Base-by-base conservation (phyloP, 2,797 vertebrate genomes). In the Diglossa cyanea region DNA sequence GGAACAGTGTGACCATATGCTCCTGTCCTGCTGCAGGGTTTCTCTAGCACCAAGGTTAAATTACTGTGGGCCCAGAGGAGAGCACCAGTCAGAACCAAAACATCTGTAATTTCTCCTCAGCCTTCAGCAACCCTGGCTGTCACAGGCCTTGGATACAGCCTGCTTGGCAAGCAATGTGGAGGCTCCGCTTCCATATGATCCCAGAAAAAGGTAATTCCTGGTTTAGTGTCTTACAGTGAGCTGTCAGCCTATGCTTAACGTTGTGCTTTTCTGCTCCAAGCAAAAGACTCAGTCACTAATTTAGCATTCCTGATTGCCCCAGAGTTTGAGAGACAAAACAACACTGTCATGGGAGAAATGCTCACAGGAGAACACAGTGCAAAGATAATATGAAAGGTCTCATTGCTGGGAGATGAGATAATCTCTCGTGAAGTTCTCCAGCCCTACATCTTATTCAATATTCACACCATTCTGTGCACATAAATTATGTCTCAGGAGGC, bases 311-410 rank as follows among this genome's bases (percentile, higher is more conserved):
- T 3, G 13, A 58, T 78, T 84, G 73, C 66, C 33, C 16, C 51
- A 42, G 67, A 74, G 60, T 73, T 53, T 92, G 60, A 87, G 58
- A 77, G 40, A 61, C 81, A 85, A 85, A 95, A 85, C 26, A 53
- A 76, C 30, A 37, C 39, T 6, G 0, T 67, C 67, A n/a, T 9
- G 45, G 62, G 67, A 93, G 40, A 91, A 92, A 70, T n/a, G 31
- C 53, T 92, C 20, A 9, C 1, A 35, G 73, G 90, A 88, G 23
- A 80, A 28, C 28, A 21, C 39, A 1, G 6, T 40, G 55, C 5
- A 24, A 53, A 45, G 51, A 58, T 54, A 60, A 74, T n/a, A 62
- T 13, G 40, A 80, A 83, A 70, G 57, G n/a, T 61, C 70, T 93
- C 30, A 61, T 50, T 66, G 76, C 83, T 83, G 79, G n/a, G 57